These are phyloP conservation scores for Sorex fumeus DNA, from an alignment of 2,113 vertebrate genomes.

Conservation along the genomic window DNA sequence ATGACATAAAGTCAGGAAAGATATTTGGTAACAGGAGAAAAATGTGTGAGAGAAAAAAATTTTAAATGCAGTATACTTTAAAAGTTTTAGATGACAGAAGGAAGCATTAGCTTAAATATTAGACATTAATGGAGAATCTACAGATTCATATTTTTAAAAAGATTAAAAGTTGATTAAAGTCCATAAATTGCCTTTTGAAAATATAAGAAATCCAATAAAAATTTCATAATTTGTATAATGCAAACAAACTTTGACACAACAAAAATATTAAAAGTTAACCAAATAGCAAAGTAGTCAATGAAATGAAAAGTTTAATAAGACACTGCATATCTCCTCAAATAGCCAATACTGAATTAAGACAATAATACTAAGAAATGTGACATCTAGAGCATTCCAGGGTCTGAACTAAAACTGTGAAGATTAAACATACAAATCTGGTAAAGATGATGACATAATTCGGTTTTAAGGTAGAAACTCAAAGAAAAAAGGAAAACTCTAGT, in stretches of 20 bases:
- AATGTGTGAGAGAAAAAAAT: background rate
- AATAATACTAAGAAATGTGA: background rate
- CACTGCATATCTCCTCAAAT: background rate
- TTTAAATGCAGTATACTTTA: constrained; percentile 10
- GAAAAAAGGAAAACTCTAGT: background rate
- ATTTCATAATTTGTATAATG: background rate
- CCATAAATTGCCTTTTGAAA: background rate
- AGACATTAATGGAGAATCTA: constrained; percentile 9
- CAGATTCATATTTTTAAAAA: background rate
- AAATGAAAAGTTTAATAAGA: background rate
- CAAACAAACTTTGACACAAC: background rate
- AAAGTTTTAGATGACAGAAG: background rate
- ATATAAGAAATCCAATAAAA: background rate
- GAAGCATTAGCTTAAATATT: constrained; percentile 44
- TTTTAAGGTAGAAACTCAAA: background rate
- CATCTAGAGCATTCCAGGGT: background rate
- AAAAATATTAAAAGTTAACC: constrained; percentile 27
- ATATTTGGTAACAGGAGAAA: constrained; percentile 6
- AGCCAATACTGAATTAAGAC: background rate
- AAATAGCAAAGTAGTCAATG: background rate
- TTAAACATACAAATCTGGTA: background rate
- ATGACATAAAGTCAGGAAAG: background rate
- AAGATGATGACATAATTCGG: background rate
- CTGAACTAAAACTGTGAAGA: background rate
- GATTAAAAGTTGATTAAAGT: background rate